phyloP scores from a whole-genome alignment of 2,797 vertebrate species.

The Neopelma chrysocephalum region DNA sequence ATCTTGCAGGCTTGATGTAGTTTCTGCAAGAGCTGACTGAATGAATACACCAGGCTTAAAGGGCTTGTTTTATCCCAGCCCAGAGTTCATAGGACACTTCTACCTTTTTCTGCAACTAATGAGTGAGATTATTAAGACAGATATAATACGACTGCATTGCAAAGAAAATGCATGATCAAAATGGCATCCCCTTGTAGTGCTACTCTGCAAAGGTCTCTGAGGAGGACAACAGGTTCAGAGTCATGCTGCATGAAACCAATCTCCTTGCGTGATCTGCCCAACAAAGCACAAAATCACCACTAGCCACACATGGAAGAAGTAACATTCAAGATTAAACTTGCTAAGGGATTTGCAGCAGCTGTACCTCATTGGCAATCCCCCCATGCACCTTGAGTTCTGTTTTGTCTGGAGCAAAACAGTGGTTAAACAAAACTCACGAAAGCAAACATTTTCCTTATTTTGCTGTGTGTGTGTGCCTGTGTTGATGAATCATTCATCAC shows the following conservation, averaged over 20 bases:
- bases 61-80: neutral
- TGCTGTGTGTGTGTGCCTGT: neutral
- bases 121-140: neutral
- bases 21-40: neutral
- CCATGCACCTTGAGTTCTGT: neutral
- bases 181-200: fast-evolving
- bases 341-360: neutral
- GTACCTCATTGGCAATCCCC: neutral
- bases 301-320: neutral
- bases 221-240: neutral
- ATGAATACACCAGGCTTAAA: neutral
- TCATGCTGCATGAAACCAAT: neutral
- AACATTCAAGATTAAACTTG: neutral
- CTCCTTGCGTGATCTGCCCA: neutral
- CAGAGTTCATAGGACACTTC: neutral
- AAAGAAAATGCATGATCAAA: neutral
- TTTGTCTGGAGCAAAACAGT: neutral
- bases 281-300: neutral
- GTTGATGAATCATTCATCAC: slow-evolving; percentile 53
- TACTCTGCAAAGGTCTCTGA: neutral
- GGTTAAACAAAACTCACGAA: neutral
- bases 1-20: neutral
- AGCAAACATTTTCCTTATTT: slow-evolving; percentile 1
- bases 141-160: neutral
- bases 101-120: neutral